phyloP scores from a whole-genome alignment of 2,888 invertebrate species.

The Serrognathus titanus region DNA sequence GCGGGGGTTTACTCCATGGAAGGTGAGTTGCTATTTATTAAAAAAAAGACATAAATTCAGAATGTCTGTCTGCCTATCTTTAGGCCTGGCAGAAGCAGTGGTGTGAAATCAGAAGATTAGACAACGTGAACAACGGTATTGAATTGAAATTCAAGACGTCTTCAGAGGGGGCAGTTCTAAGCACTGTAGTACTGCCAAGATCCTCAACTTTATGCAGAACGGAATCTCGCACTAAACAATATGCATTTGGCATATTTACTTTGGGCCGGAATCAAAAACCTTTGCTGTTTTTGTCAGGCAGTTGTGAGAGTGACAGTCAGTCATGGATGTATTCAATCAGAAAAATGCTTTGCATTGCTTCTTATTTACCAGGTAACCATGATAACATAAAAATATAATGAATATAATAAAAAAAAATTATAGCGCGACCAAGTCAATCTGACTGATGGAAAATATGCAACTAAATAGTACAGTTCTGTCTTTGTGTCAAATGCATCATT shows the following conservation, averaged over 20 bases:
- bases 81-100: slow-evolving; percentile 66
- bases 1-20: slow-evolving; percentile 62
- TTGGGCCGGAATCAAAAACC: slow-evolving; percentile 58
- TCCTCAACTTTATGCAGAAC: slow-evolving; percentile 61
- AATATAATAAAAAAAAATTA: too few relatives aligned
- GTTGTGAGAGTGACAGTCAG: slow-evolving; percentile 62
- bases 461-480: too few relatives aligned
- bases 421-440: too few relatives aligned
- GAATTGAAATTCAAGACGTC: slow-evolving; percentile 57
- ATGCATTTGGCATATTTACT: slow-evolving; percentile 67
- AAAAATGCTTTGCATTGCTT: slow-evolving; percentile 50
- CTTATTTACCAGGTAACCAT: slow-evolving; percentile 43
- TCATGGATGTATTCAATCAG: slow-evolving; percentile 66
- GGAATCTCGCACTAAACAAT: slow-evolving; percentile 63
- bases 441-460: too few relatives aligned
- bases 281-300: slow-evolving; percentile 62
- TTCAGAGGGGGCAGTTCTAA: slow-evolving; percentile 41
- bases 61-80: not conserved
- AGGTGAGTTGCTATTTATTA: slow-evolving; percentile 49
- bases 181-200: slow-evolving; percentile 55
- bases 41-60: not conserved
- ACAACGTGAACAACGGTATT: slow-evolving; percentile 53
- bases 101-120: slow-evolving; percentile 60
- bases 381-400: too few relatives aligned
- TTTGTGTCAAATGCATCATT: too few relatives aligned